Percentiles rank a stretch among this genome's conserved stretches.
Conservation (phyloP, 2,797 vertebrate species). For the Centroberyx gerrardi region DNA sequence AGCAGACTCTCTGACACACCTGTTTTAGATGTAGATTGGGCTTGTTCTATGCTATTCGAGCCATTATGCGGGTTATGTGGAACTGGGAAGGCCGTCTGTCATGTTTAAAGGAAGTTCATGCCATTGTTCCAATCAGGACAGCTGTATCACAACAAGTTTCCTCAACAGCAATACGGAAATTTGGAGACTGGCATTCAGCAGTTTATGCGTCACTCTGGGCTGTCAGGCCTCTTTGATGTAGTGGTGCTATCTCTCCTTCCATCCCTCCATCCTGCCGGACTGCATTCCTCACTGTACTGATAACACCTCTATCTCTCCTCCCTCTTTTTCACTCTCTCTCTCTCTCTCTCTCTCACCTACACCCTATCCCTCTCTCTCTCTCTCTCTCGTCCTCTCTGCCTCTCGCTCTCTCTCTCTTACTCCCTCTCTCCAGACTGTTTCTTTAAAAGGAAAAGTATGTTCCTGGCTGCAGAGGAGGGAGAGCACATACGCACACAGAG, state of each 20-base stretch:
- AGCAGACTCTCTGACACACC: no score
- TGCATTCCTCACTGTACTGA: slow-evolving; percentile 50
- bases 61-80: no score
- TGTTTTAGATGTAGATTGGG: no score
- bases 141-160: background rate
- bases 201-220: slow-evolving; percentile 40
- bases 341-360: background rate
- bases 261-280: slow-evolving; percentile 26
- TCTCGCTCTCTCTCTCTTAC: slow-evolving; percentile 5
- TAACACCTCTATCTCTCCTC: slow-evolving; percentile 33
- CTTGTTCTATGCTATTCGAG: no score
- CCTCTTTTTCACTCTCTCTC: slow-evolving; percentile 15
- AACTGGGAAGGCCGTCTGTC: no score
- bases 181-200: slow-evolving; percentile 14
- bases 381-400: slow-evolving; percentile 4
- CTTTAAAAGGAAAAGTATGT: slow-evolving; percentile 85
- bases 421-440: slow-evolving; percentile 38
- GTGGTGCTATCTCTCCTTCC: slow-evolving; percentile 41
- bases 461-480: slow-evolving; percentile 60
- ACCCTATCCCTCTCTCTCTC: slow-evolving; percentile 31
- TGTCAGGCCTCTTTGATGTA: slow-evolving; percentile 39
- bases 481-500: slow-evolving; percentile 36
- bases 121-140: no score
- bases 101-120: no score
- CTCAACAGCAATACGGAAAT: slow-evolving; percentile 14